Conservation (phyloP, 2,888 invertebrate genomes). For the Orthonychiurus folsomi region DNA sequence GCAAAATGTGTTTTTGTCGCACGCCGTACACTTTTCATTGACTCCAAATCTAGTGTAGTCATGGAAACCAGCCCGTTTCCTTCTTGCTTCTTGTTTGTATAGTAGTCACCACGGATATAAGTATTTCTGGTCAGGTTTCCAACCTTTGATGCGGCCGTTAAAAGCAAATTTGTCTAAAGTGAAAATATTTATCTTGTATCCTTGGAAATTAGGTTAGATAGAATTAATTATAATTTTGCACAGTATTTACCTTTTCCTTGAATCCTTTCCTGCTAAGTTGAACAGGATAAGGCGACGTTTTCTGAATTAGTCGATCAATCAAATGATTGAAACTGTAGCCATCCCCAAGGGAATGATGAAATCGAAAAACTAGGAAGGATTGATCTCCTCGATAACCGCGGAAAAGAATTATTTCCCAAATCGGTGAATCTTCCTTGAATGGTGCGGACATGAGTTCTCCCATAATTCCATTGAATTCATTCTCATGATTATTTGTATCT, state of each 20-base stretch:
- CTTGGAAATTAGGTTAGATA: too few relatives aligned
- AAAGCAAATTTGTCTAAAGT: too few relatives aligned
- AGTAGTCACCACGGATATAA: slow-evolving; percentile 19
- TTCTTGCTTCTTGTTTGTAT: slow-evolving; percentile 26
- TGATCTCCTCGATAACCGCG: slow-evolving; percentile 17
- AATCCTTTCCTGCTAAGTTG: too few relatives aligned
- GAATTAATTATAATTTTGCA: too few relatives aligned
- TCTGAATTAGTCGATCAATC: slow-evolving; percentile 19
- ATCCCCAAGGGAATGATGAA: slow-evolving; percentile 33
- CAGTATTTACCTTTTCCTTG: too few relatives aligned
- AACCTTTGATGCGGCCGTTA: too few relatives aligned
- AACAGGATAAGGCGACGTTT: neutral
- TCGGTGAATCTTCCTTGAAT: slow-evolving; percentile 18
- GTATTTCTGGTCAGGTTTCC: neutral
- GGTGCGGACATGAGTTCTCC: slow-evolving; percentile 26
- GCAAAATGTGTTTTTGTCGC: slow-evolving; percentile 34
- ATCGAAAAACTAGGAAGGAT: slow-evolving; percentile 28
- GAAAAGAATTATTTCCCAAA: slow-evolving; percentile 28
- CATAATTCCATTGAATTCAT: slow-evolving; percentile 16
- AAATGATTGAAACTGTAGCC: slow-evolving; percentile 38
- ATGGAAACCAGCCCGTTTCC: slow-evolving; percentile 29
- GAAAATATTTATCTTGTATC: too few relatives aligned
- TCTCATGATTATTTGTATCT: neutral
- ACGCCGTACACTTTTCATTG: slow-evolving; percentile 26
- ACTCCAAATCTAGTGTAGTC: slow-evolving; percentile 26